Conservation (phyloP, 1,140 invertebrate genomes). For the Ladona fulva region DNA sequence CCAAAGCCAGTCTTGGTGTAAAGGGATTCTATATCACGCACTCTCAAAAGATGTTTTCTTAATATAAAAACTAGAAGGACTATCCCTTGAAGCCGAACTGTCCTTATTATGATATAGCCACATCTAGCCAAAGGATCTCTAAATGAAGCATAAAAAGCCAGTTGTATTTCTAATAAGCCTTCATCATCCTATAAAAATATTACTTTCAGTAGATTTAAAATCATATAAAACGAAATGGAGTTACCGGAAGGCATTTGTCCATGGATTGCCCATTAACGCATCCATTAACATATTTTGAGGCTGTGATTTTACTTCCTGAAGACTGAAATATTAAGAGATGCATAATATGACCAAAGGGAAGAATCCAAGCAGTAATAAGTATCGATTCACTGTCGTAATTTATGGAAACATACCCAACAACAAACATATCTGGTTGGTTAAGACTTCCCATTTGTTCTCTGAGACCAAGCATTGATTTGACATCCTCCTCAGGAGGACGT, state of each 20-base stretch:
- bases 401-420: conserved; percentile 53
- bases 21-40: conserved; percentile 73
- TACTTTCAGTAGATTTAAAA: conserved; percentile 13
- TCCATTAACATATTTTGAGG: conserved; percentile 75
- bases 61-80: conserved; percentile 66
- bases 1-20: conserved; percentile 80
- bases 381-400: conserved; percentile 15
- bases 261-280: conserved; percentile 71
- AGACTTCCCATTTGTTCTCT: conserved; percentile 43
- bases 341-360: conserved; percentile 8
- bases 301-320: conserved; percentile 84
- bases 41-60: conserved; percentile 63
- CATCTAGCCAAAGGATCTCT: conserved; percentile 57
- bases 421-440: conserved; percentile 69
- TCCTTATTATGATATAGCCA: conserved; percentile 68
- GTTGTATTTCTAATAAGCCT: conserved; percentile 1
- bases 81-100: conserved; percentile 67
- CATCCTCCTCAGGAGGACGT: conserved; percentile 55
- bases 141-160: conserved; percentile 25
- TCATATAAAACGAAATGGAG: conserved; percentile 19
- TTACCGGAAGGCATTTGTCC: conserved; percentile 61
- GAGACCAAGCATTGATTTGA: conserved; percentile 58
- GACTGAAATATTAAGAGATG: conserved; percentile 37
- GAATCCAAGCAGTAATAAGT: conserved; percentile 14
- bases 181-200: conserved; percentile 9